Evolutionary conservation across 2,113 vertebrate genomes (phyloP).

Genomic region (Melanocharis versteri): DNA sequence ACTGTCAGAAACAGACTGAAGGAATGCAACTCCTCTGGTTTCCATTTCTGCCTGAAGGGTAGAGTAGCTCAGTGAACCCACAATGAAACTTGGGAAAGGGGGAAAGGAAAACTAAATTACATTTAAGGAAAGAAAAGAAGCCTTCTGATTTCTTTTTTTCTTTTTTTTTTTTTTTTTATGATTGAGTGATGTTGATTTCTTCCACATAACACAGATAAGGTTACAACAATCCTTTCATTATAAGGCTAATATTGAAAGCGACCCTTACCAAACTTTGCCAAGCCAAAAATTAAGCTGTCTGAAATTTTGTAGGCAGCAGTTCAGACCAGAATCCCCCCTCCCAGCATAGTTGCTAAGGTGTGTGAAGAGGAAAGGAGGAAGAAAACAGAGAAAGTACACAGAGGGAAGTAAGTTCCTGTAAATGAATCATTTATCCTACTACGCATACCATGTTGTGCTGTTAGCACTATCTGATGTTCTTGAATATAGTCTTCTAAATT

Average conservation of each 20-base stretch:
- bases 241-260: background rate
- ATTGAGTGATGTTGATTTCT: slow-evolving; percentile 27
- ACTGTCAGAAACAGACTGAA: slow-evolving; percentile 18
- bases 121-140: slow-evolving; percentile 35
- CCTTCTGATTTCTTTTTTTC: background rate
- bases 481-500: background rate
- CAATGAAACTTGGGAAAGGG: slow-evolving; percentile 27
- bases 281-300: slow-evolving; percentile 35
- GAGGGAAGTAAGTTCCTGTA: background rate
- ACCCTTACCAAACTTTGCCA: slow-evolving; percentile 4
- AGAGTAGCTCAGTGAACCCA: slow-evolving; percentile 52
- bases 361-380: background rate
- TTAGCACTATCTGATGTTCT: background rate
- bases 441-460: background rate
- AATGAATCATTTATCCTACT: background rate
- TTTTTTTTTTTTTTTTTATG: background rate
- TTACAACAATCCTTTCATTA: slow-evolving; percentile 51
- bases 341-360: background rate
- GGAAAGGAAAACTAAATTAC: slow-evolving; percentile 29
- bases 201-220: slow-evolving; percentile 43
- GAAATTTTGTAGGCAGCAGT: slow-evolving; percentile 22
- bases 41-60: slow-evolving; percentile 57
- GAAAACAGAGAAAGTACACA: background rate
- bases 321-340: slow-evolving; percentile 3
- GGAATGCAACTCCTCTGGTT: slow-evolving; percentile 70